Base-by-base conservation (phyloP, 2,113 vertebrate genomes). In the Chionis minor region DNA sequence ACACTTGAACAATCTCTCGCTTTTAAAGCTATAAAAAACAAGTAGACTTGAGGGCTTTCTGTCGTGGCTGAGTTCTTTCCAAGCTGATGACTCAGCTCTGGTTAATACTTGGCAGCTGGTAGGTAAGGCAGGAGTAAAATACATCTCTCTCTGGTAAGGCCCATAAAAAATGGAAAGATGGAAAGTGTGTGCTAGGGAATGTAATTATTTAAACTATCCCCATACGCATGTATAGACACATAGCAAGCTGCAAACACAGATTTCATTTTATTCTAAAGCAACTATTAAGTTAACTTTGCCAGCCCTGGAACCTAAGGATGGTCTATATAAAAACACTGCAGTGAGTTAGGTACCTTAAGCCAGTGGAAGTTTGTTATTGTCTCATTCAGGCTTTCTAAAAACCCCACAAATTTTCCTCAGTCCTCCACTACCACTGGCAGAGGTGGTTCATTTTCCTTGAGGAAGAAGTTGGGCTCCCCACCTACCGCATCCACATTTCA, bases 61-160 rank as follows among this genome's bases (percentile, higher is more conserved):
- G 38, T 92, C 2, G 0, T 75, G 81, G 83, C 92, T 86, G 79
- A 77, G 92, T 94, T 88, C 69, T 33, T 92, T 90, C 86, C 71
- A 67, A 92, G 90, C 47, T 92, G 72, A 88, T 91, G 81, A 30
- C 88, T 77, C 71, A 85, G 86, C 80, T 58, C 69, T 67, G 81
- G 86, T 90, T 92, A 92, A 35, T 44, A 20, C 54, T 65, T 83
- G 67, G 69, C 78, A 97, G 80, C 55, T 90, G 80, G 58, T 88
- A 51, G 71, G 88, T 79, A 56, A 83, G 72, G 27, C 49, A 32
- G 61, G 63, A 70, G 70, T 55, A 33, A 83, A 95, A 82, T 70
- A 33, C 24, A 16, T 71, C 55, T 81, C 69, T 52, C 56, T 58
- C 51, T 94, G 49, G 65, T 82, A 88, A 90, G 20, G 22, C 19